Conservation (phyloP, 2,888 invertebrate genomes). For the Phoronis australis region DNA sequence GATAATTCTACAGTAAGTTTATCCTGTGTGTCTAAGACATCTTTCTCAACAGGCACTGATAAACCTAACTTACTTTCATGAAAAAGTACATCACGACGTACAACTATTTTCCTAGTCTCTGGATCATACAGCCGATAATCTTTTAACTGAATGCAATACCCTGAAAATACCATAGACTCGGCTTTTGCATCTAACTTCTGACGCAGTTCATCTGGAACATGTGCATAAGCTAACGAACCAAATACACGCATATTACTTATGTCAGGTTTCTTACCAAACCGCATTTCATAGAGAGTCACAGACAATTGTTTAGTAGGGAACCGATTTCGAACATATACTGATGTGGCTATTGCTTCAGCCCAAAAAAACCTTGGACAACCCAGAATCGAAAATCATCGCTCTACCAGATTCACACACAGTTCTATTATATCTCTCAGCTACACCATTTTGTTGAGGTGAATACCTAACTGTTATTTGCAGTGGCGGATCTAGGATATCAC, state of each 20-base stretch:
- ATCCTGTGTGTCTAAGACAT: not conserved
- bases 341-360: too few species aligned
- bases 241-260: constrained; percentile 15
- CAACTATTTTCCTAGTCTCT: constrained; percentile 1
- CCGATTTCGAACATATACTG: too few species aligned
- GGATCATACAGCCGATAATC: constrained; percentile 12
- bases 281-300: constrained; percentile 3
- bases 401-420: too few species aligned
- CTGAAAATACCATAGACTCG: not conserved
- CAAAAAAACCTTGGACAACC: too few species aligned
- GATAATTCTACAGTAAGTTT: not conserved
- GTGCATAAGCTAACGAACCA: constrained; percentile 12
- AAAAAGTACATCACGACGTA: constrained; percentile 3
- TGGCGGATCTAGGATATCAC: too few species aligned
- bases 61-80: constrained; percentile 1
- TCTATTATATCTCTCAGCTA: too few species aligned
- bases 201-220: constrained; percentile 9
- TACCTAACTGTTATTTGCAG: too few species aligned
- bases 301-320: too few species aligned
- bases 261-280: constrained; percentile 7
- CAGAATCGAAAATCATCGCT: too few species aligned
- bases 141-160: constrained; percentile 1
- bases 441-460: too few species aligned
- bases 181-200: constrained; percentile 7
- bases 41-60: too few species aligned